Percentiles rank a stretch among this genome's conserved stretches.
These are phyloP conservation scores for Odontothrips loti DNA, from an alignment of 2,888 invertebrate species.

Conservation along the genomic window DNA sequence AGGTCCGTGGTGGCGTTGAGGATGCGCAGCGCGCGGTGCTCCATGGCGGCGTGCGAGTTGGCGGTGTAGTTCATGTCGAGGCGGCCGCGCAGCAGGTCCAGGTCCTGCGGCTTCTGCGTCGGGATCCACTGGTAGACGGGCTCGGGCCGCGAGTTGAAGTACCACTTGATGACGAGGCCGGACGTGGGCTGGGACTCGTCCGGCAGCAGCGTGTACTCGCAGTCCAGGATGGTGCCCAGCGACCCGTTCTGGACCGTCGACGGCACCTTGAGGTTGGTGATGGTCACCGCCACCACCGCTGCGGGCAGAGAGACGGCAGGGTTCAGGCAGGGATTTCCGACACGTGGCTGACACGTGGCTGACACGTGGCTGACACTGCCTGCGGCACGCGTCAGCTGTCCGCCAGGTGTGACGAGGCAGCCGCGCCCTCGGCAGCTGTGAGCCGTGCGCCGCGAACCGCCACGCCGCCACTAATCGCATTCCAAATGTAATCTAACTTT, in stretches of 20 bases:
- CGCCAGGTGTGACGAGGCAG: not conserved
- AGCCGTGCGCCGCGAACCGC: too few species aligned
- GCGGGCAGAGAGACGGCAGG: too few species aligned
- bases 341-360: too few species aligned
- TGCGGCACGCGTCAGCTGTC: not conserved
- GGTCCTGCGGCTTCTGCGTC: slow-evolving; percentile 58
- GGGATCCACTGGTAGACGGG: slow-evolving; percentile 80
- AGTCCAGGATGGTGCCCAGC: slow-evolving; percentile 61
- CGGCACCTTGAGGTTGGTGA: slow-evolving; percentile 58
- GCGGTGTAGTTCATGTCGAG: slow-evolving; percentile 62
- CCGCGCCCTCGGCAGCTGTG: too few species aligned
- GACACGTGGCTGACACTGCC: not conserved
- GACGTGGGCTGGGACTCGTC: slow-evolving; percentile 52
- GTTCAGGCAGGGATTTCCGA: too few species aligned
- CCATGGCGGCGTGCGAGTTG: slow-evolving; percentile 62
- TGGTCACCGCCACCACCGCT: slow-evolving; percentile 57
- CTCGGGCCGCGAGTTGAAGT: slow-evolving; percentile 58
- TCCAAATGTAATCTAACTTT: slow-evolving; percentile 25
- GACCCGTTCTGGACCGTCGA: slow-evolving; percentile 57
- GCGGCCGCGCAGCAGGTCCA: slow-evolving; percentile 55
- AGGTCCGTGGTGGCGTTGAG: slow-evolving; percentile 63
- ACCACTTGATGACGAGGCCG: slow-evolving; percentile 74
- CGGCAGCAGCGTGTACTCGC: slow-evolving; percentile 61
- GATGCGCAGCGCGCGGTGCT: slow-evolving; percentile 66
- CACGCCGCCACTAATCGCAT: not conserved